These are phyloP conservation scores for Nematostella vectensis DNA, from an alignment of 92 coral and sea anemone species.

Conservation along the genomic window DNA sequence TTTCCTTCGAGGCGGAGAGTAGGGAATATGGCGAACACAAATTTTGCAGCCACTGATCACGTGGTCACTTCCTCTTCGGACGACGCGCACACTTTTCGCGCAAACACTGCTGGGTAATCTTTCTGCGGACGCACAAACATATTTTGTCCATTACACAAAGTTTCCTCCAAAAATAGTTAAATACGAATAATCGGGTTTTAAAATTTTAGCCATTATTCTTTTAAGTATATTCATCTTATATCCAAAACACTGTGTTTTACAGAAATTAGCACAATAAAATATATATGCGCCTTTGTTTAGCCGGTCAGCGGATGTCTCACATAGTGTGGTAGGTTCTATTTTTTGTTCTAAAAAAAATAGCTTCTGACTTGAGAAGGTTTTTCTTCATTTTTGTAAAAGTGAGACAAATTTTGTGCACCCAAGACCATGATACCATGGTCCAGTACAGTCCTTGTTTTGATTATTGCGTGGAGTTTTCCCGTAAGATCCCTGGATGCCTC, in stretches of 20 bases:
- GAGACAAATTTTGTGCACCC: too few relatives aligned
- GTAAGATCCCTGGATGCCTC: constrained; percentile 27
- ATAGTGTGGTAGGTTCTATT: neutral
- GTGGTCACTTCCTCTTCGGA: constrained; percentile 55
- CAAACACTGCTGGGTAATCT: constrained; percentile 24
- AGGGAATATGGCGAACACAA: constrained; percentile 88
- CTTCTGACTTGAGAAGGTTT: too few relatives aligned
- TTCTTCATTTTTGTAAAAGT: too few relatives aligned
- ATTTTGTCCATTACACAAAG: too few relatives aligned
- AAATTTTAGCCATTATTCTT: too few relatives aligned
- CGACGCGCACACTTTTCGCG: constrained; percentile 18
- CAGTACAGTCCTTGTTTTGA: constrained; percentile 7
- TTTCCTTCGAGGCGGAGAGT: constrained; percentile 41
- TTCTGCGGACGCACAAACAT: too few relatives aligned
- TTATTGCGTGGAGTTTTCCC: constrained; percentile 6
- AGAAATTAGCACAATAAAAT: too few relatives aligned
- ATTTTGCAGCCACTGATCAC: constrained; percentile 72
- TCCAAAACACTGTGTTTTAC: too few relatives aligned
- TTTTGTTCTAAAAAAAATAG: neutral
- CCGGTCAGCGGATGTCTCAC: constrained; percentile 35
- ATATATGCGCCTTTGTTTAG: constrained; percentile 9
- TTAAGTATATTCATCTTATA: too few relatives aligned
- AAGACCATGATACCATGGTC: too few relatives aligned
- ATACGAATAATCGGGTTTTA: too few relatives aligned
- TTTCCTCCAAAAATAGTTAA: too few relatives aligned